Evolutionary conservation across 2,888 invertebrate species (phyloP).

Genomic region (Trachelus troglodyta): DNA sequence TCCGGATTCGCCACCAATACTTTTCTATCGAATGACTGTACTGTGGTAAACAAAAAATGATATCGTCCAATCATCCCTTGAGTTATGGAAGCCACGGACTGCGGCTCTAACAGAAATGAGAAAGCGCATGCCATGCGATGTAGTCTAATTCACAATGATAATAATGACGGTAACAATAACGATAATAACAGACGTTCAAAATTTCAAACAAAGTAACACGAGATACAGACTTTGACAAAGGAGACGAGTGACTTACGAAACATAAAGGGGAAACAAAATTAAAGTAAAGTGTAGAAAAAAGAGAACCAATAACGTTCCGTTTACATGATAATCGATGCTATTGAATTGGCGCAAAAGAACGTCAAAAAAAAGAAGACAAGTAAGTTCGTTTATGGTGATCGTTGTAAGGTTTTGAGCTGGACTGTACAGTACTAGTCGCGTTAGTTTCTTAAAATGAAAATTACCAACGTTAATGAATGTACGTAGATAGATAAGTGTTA

Average conservation of each 20-base stretch:
- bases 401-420: not conserved
- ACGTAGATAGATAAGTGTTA: not conserved
- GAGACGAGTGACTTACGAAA: not conserved
- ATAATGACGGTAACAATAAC: conserved; percentile 17
- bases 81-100: not conserved
- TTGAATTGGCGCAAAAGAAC: no score
- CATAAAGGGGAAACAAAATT: not conserved
- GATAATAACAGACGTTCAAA: conserved; percentile 20
- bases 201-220: not conserved
- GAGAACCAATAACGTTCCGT: not conserved
- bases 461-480: not conserved
- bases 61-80: not conserved
- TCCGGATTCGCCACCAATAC: not conserved
- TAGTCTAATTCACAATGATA: conserved; percentile 29
- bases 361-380: not conserved
- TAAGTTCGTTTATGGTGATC: not conserved
- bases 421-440: not conserved
- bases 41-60: not conserved
- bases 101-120: conserved; percentile 11
- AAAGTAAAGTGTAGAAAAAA: not conserved
- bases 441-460: not conserved
- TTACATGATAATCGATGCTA: not conserved
- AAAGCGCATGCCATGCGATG: conserved; percentile 61
- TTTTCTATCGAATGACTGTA: not conserved
- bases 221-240: not conserved